These are phyloP conservation scores for Tupiocoris notatus DNA, from an alignment of 2,888 invertebrate species.

Conservation along the genomic window DNA sequence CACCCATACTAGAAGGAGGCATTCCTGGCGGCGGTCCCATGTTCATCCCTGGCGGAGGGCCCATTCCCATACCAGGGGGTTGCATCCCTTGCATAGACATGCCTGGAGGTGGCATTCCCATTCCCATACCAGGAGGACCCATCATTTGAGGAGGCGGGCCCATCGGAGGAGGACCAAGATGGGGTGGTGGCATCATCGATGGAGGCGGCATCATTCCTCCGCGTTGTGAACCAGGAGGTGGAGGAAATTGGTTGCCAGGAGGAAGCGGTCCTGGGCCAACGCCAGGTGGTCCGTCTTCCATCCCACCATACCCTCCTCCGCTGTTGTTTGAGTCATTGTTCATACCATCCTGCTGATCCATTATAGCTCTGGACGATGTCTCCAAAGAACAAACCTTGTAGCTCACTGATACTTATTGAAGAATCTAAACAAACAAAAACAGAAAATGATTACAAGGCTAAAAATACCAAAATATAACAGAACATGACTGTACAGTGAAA, in stretches of 20 bases:
- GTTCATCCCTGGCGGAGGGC: slow-evolving; percentile 37
- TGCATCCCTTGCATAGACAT: slow-evolving; percentile 36
- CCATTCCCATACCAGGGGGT: slow-evolving; percentile 22
- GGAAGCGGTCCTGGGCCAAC: slow-evolving; percentile 45
- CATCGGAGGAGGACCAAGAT: slow-evolving; percentile 14
- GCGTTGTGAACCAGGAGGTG: slow-evolving; percentile 31
- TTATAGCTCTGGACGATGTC: no score
- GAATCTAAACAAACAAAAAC: slow-evolving; percentile 24
- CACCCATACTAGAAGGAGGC: slow-evolving; percentile 35
- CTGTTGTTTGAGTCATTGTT: neutral
- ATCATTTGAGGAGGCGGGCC: slow-evolving; percentile 8
- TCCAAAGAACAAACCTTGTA: no score
- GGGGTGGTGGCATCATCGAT: slow-evolving; percentile 38
- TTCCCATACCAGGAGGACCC: neutral
- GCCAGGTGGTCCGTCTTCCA: slow-evolving; percentile 42
- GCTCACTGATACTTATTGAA: no score
- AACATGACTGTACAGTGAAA: no score
- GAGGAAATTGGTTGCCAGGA: slow-evolving; percentile 41
- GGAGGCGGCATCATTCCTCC: slow-evolving; percentile 38
- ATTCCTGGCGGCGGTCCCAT: neutral
- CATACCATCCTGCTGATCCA: neutral
- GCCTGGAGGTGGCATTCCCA: slow-evolving; percentile 34
- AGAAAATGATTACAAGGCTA: no score
- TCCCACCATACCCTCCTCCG: neutral
- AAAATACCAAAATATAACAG: no score